Base-by-base conservation (phyloP, 2,113 vertebrate species). In the Agapornis roseicollis region DNA sequence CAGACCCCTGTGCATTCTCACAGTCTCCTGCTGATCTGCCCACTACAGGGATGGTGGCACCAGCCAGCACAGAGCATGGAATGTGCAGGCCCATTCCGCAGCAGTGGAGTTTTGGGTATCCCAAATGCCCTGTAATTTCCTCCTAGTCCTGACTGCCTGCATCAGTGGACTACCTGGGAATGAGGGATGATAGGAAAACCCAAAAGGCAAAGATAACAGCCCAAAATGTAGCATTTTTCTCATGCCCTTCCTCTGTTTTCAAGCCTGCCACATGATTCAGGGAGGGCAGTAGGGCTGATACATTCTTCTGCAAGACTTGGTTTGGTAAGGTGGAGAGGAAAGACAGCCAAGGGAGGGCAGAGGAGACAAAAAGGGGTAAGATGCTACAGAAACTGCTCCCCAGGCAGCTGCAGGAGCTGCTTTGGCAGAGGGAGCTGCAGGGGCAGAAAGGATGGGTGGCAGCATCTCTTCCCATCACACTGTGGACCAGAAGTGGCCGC, bases 21-120 rank as follows among this genome's bases (percentile, higher is more conserved):
- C 1, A 5, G 19, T 60, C 39, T 79, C 24, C 80, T 65, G 69
- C 58, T 18, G 10, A 4, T 44, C 78, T 88, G 37, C 17, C 41
- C 12, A 2, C 41, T 46, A 29, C 65, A 47, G 46, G 49, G 69
- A 47, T 5, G 9, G 44, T 74, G 85, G 37, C 27, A 47, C 13
- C 55, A 44, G 49, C 23, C 81, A 63, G 60, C 14, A 10, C 2
- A 24, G 69, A 55, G 11, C 22, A 24, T 0, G 0, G 46, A 44
- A 68, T 0, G 5, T 13, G n/a, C 39, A 79, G 65, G 29, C 61
- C 22, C 3, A 2, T 68, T 80, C 53, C 11, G 11, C 47, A 56
- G 15, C 0, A 0, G 6, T 47, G 29, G 11, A 1, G 17, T 64
- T 63, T 83, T 2, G 2, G 33, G 33, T 72, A 46, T 76, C 63